A percentile compares a stretch with the other conserved stretches of the same genome.
Conservation (phyloP, 2,888 invertebrate species). For the Drosophila setosimentum region DNA sequence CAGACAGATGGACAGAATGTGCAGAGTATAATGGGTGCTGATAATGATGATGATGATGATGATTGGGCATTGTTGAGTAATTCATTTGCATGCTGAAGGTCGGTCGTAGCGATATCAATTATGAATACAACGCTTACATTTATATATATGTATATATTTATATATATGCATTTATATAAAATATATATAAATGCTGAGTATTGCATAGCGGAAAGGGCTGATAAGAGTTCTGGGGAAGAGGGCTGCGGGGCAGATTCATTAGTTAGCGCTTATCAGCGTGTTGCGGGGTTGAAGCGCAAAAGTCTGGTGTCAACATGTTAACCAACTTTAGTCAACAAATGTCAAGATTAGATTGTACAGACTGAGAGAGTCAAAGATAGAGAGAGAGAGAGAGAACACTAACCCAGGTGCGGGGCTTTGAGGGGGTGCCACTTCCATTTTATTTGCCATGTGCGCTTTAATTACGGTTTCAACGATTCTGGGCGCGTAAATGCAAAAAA, state of each 20-base stretch:
- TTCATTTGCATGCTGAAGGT: slow-evolving; percentile 74
- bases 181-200: slow-evolving; percentile 1
- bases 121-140: slow-evolving; percentile 35
- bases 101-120: slow-evolving; percentile 59
- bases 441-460: slow-evolving; percentile 27
- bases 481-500: slow-evolving; percentile 15
- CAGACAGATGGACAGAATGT: background rate
- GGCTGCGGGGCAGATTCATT: slow-evolving; percentile 35
- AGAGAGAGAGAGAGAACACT: slow-evolving; percentile 9
- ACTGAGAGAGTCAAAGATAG: background rate
- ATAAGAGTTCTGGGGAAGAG: slow-evolving; percentile 22
- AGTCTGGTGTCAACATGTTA: slow-evolving; percentile 77
- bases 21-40: background rate
- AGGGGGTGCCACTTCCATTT: background rate
- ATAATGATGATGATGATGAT: slow-evolving; percentile 9
- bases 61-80: slow-evolving; percentile 66
- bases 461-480: slow-evolving; percentile 10
- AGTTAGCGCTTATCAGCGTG: slow-evolving; percentile 43
- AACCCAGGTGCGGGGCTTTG: background rate
- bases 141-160: slow-evolving; percentile 7
- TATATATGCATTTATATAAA: background rate
- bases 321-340: slow-evolving; percentile 80
- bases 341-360: slow-evolving; percentile 68
- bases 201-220: slow-evolving; percentile 33
- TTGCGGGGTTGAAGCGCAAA: slow-evolving; percentile 13